Evolutionary conservation across 2,888 invertebrate species (phyloP), one percentile per base, ranked within the genome.

Genomic region (Steinernema hermaphroditum): DNA sequence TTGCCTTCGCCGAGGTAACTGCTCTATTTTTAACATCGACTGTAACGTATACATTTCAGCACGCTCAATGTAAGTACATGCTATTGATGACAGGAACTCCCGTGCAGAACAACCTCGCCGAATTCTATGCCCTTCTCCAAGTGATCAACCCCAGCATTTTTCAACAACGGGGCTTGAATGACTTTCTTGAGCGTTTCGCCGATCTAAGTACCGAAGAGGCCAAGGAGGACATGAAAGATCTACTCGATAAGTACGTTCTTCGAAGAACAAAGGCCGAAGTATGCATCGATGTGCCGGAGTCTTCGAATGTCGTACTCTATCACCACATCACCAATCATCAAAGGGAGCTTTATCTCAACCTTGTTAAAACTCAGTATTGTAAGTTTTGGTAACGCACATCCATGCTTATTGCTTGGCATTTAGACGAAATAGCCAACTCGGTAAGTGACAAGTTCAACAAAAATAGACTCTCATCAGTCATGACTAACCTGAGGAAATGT

Each of bases 51-150:
- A 1, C 29, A 16, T 74, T 69, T 4, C 49, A 74, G 69, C 41
- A 24, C 2, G n/a, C 50, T 29, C 50, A 29, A 16, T 16, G 41
- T 14, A 27, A 46, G 19, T 68, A 72, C 22, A 8, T 43, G 32
- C 43, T 88, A 2, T 78, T 89, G 54, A 77, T 89, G 73, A 88
- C 88, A 16, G 89, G 89, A 1, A 89, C 88, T 9, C 89, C 88
- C 8, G 84, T 89, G 19, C 89, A 89, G 81, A 89, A 89, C 80
- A 87, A 88, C 73, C 80, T 89, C 29, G 72, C 77, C 16, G 89
- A 89, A 75, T 80, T 89, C 57, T 88, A 87, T 77, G 79, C 88
- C 1, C 80, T 89, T 9, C 83, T 89, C 1, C 82, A 84, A 50
- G 87, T 89, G 76, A 81, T 86, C 9, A 83, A 84, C 27, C 80